Percentiles rank a stretch among this genome's conserved stretches.
Evolutionary conservation across 1,140 invertebrate genomes (phyloP).

Genomic region (Panulirus ornatus): DNA sequence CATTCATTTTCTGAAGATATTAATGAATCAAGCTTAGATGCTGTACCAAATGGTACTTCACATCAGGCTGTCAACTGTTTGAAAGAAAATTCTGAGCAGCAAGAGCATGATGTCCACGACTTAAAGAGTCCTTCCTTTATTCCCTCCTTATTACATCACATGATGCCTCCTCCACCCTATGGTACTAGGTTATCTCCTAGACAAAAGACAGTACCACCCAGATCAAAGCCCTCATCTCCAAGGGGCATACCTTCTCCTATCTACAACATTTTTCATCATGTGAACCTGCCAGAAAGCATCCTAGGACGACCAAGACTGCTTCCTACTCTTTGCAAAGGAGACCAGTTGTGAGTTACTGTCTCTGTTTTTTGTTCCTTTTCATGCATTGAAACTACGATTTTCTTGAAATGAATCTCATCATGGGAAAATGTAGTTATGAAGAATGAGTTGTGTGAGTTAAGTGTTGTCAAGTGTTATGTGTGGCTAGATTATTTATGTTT

Average conservation of each 20-base stretch:
- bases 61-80: neutral
- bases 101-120: neutral
- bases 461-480: too few species aligned
- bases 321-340: neutral
- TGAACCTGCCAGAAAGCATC: neutral
- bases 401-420: neutral
- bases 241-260: neutral
- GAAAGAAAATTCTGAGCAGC: neutral
- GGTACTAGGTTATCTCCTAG: neutral
- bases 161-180: neutral
- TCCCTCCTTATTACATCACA: neutral
- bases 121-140: neutral
- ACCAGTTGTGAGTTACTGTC: slow-evolving; percentile 9
- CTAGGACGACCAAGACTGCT: neutral
- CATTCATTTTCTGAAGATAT: neutral
- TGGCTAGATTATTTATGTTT: too few species aligned
- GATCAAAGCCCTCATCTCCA: neutral
- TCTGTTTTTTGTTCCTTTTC: neutral
- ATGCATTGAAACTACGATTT: neutral
- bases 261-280: slow-evolving; percentile 20
- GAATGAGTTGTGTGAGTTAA: too few species aligned
- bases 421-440: too few species aligned
- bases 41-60: neutral
- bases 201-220: neutral
- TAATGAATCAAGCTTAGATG: neutral